Conservation (phyloP, 2,797 vertebrate genomes). For the Neostethus bicornis region DNA sequence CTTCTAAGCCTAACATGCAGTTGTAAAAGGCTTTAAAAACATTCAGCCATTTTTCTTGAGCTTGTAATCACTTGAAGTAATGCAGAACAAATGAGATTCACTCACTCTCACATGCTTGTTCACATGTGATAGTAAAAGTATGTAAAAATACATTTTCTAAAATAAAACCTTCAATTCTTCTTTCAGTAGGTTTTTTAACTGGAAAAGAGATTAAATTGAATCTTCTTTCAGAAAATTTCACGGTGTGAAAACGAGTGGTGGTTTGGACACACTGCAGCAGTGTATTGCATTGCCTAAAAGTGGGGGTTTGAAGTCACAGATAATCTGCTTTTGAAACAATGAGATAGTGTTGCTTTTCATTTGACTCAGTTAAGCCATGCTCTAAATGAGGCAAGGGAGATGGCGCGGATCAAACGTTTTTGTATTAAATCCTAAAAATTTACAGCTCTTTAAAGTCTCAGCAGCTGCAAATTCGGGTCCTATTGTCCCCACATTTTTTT, state of each 20-base stretch:
- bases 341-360: conserved; percentile 73
- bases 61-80: not conserved
- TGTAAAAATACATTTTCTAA: conserved; percentile 21
- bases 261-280: conserved; percentile 50
- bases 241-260: conserved; percentile 51
- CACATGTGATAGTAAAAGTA: conserved; percentile 1
- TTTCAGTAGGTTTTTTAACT: conserved; percentile 56
- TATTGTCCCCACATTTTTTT: conserved; percentile 55
- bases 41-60: not conserved
- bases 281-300: conserved; percentile 68
- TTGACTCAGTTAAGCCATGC: conserved; percentile 62
- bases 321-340: conserved; percentile 79
- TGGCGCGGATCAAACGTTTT: conserved; percentile 59
- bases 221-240: conserved; percentile 53
- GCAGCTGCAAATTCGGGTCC: conserved; percentile 43
- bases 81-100: conserved; percentile 16
- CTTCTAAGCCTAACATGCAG: conserved; percentile 1
- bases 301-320: conserved; percentile 72
- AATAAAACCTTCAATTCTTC: conserved; percentile 55
- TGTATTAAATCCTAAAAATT: conserved; percentile 54
- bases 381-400: conserved; percentile 61
- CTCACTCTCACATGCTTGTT: conserved; percentile 14
- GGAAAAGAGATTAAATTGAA: conserved; percentile 59
- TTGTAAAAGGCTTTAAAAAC: conserved; percentile 19
- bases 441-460: conserved; percentile 59